Base-by-base conservation (phyloP, 2,888 invertebrate genomes). In the Glyphotaelius pellucidus region DNA sequence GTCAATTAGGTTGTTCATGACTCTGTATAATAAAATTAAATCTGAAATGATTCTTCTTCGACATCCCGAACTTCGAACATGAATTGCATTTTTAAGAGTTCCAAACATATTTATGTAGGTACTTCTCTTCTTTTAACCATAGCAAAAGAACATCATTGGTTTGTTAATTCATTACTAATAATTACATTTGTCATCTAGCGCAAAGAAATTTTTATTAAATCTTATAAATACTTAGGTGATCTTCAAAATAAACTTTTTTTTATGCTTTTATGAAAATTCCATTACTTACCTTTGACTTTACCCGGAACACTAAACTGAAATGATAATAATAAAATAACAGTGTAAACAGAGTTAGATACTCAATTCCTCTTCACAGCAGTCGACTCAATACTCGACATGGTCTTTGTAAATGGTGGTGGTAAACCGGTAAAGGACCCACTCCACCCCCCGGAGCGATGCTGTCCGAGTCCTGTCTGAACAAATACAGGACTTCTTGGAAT, bases 401-500 rank as follows among this genome's bases (percentile, higher is more conserved):
- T 67, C 83, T 35, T 83, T 83, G 83, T 83, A 83, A 83, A 81
- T 81, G 80, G 80, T 47, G 86, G 30, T 86, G 30, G 30, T 47
- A 38, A 30, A 47, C 42, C 12, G 86, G 15, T 42, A 30, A 47
- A 38, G 47, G 19, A 47, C 42, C 30, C 30, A n/a, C 47, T 47
- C 86, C 38, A 38, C 25, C n/a, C 3, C 47, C 15, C 30, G 42
- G 30, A 47, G 31, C 35, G 35, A 35, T 31, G 31, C 87, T 84
- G 91, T 81, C 89, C 81, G 80, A 80, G 35, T 83, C 83, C 67
- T 67, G 67, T 67, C 67, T 67, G 25, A 67, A 67, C 67, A 67
- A 67, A 25, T 19, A 67, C 67, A 67, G 25, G 67, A 67, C 67
- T 67, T 67, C 67, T 67, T 67, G 25, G 67, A 19, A 25, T 67